Conservation (phyloP, 1,140 invertebrate genomes). For the Helicoverpa zea region DNA sequence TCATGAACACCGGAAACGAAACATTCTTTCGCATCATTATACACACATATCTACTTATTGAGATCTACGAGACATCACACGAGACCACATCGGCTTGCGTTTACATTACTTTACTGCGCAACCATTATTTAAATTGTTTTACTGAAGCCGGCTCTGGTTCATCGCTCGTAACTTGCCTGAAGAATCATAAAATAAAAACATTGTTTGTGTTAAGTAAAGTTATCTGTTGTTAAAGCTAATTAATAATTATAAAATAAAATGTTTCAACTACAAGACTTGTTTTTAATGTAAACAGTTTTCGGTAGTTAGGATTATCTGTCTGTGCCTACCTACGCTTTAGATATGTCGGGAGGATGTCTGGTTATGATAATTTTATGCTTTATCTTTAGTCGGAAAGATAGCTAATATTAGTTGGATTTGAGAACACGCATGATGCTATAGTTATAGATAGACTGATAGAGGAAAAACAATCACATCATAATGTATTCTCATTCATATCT, state of each 20-base stretch:
- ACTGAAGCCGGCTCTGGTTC: slow-evolving; percentile 11
- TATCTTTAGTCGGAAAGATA: too few species aligned
- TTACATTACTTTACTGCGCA: not conserved
- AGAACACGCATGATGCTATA: too few species aligned
- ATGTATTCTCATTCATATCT: slow-evolving; percentile 21
- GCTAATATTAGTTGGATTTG: too few species aligned
- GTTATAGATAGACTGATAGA: too few species aligned
- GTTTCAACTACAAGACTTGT: not conserved
- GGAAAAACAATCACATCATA: slow-evolving; percentile 7
- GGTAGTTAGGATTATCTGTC: not conserved
- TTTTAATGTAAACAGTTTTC: slow-evolving; percentile 3
- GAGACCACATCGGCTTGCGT: not conserved
- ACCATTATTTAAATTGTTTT: slow-evolving; percentile 25
- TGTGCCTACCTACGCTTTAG: too few species aligned
- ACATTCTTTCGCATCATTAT: slow-evolving; percentile 41
- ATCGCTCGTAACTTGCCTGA: slow-evolving; percentile 16
- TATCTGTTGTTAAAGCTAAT: not conserved
- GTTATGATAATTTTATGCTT: too few species aligned
- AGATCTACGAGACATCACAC: slow-evolving; percentile 23
- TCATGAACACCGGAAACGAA: slow-evolving; percentile 43
- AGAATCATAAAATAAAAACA: slow-evolving; percentile 23
- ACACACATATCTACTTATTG: slow-evolving; percentile 11
- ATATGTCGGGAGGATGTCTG: too few species aligned
- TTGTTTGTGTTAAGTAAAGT: slow-evolving; percentile 3
- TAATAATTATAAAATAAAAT: slow-evolving; percentile 25